These are phyloP conservation scores for Trachemys scripta DNA, from an alignment of 2,113 vertebrate species.

Conservation along the genomic window DNA sequence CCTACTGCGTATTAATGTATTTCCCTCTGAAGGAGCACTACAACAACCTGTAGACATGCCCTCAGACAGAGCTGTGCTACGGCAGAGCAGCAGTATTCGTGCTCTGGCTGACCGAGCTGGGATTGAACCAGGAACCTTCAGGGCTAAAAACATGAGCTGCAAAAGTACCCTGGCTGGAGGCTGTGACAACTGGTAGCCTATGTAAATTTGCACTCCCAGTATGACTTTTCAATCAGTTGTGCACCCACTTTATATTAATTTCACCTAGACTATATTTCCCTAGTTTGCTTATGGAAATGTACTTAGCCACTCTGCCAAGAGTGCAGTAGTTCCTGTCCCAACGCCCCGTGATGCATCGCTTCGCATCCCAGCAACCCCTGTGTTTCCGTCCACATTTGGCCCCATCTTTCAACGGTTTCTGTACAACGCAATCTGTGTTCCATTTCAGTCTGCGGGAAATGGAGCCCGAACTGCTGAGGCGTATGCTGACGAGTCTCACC, in stretches of 20 bases:
- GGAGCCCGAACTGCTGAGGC: too few relatives aligned
- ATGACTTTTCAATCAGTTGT: neutral
- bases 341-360: too few relatives aligned
- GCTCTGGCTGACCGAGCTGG: neutral
- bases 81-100: neutral
- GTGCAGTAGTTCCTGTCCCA: neutral
- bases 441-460: too few relatives aligned
- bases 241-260: neutral
- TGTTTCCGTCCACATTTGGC: too few relatives aligned
- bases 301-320: neutral
- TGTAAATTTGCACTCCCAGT: neutral
- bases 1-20: neutral
- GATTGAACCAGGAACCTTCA: neutral
- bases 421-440: too few relatives aligned
- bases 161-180: neutral
- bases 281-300: neutral
- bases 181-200: neutral
- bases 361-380: too few relatives aligned
- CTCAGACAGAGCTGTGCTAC: fast-evolving
- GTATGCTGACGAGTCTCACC: too few relatives aligned
- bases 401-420: too few relatives aligned
- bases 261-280: neutral
- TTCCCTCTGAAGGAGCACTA: neutral
- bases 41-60: neutral
- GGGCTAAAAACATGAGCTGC: neutral